Conservation (phyloP, 2,113 vertebrate species). For the Alligator sinensis region DNA sequence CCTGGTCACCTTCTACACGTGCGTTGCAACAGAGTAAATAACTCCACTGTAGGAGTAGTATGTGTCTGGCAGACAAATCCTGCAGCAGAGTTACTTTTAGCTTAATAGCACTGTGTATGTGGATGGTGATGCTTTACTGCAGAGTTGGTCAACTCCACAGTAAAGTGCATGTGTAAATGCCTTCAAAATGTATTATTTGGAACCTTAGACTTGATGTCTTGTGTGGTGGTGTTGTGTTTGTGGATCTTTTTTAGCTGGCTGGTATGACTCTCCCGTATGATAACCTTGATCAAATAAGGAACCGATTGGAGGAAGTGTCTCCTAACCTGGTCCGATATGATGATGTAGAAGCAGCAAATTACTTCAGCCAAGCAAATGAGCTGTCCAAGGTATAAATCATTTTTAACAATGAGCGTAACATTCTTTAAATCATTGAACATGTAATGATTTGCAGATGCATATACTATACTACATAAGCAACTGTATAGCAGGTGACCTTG, state of each 20-base stretch:
- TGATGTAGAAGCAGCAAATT: constrained; percentile 95
- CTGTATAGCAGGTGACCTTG: neutral
- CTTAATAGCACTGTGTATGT: no score
- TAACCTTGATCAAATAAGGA: constrained; percentile 86
- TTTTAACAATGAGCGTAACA: neutral
- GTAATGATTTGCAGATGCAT: neutral
- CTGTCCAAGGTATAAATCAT: constrained; percentile 86
- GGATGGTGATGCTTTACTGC: no score
- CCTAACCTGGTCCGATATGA: constrained; percentile 95
- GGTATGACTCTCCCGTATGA: constrained; percentile 93
- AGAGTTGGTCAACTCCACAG: no score
- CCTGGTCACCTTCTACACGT: no score
- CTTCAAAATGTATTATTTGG: neutral
- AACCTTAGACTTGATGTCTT: neutral
- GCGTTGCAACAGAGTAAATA: no score
- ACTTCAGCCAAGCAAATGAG: constrained; percentile 93
- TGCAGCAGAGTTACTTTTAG: no score
- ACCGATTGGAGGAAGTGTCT: constrained; percentile 90
- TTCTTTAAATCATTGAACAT: neutral
- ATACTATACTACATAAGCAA: no score
- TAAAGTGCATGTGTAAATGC: neutral
- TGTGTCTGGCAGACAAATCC: neutral
- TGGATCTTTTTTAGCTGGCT: constrained; percentile 82
- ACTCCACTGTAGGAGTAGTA: neutral
- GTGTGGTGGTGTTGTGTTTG: neutral